Conservation (phyloP, 92 coral and sea anemone genomes). For the Siderastrea radians region DNA sequence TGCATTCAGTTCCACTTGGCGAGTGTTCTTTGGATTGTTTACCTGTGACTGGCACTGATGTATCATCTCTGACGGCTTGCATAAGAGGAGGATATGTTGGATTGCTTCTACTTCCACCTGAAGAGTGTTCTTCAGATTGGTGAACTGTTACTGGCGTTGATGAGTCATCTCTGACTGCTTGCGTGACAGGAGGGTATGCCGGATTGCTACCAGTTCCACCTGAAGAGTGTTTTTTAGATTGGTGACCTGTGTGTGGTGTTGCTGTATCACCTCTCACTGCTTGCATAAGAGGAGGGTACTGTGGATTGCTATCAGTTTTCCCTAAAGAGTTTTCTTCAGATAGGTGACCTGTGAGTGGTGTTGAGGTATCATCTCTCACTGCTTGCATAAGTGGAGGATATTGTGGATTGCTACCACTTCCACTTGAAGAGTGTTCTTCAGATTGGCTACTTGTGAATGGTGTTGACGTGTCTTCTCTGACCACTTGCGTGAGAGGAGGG, state of each 20-base stretch:
- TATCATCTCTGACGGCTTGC: constrained; percentile 5
- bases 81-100: not conserved
- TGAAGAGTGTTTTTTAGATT: not conserved
- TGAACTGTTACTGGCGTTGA: not conserved
- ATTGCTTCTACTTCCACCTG: not conserved
- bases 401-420: not conserved
- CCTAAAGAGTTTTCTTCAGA: not conserved
- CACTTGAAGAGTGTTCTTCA: not conserved
- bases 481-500: not conserved
- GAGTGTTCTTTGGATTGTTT: not conserved
- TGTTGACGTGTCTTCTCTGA: not conserved
- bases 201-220: not conserved
- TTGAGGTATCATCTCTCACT: not conserved
- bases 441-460: not conserved
- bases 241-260: not conserved
- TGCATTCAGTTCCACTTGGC: not conserved
- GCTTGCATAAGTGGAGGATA: constrained; percentile 29
- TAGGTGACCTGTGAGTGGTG: not conserved
- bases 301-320: not conserved
- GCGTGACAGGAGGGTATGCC: constrained; percentile 17
- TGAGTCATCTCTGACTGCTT: not conserved
- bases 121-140: not conserved
- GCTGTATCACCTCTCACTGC: not conserved
- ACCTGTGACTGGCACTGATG: not conserved
- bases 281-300: constrained; percentile 17